These are phyloP conservation scores for Spea bombifrons DNA, from an alignment of 2,113 vertebrate genomes.

Conservation along the genomic window DNA sequence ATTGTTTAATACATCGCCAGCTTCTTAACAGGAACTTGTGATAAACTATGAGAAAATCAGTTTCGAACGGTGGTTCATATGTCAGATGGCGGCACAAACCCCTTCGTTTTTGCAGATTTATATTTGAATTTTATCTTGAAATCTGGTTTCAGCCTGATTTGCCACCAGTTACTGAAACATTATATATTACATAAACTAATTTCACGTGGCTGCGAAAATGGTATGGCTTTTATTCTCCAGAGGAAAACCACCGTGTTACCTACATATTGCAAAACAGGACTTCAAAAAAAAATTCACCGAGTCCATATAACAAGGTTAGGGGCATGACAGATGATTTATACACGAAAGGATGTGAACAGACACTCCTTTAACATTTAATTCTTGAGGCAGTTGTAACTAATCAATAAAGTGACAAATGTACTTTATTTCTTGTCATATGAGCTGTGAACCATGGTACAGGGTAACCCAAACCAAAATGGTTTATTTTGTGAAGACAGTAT, in stretches of 20 bases:
- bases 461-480: no score
- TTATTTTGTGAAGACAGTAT: no score
- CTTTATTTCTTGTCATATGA: slow-evolving; percentile 30
- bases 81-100: neutral
- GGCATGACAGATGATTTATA: slow-evolving; percentile 37
- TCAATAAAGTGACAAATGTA: slow-evolving; percentile 34
- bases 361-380: slow-evolving; percentile 30
- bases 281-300: slow-evolving; percentile 11
- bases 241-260: slow-evolving; percentile 1
- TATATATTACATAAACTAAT: slow-evolving; percentile 35
- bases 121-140: neutral
- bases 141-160: slow-evolving; percentile 18
- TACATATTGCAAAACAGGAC: neutral
- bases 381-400: slow-evolving; percentile 17
- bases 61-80: neutral
- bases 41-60: no score
- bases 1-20: no score
- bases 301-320: slow-evolving; percentile 35
- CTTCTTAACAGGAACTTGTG: no score
- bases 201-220: slow-evolving; percentile 23
- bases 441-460: neutral
- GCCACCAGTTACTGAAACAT: slow-evolving; percentile 11
- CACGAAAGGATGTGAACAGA: slow-evolving; percentile 20
- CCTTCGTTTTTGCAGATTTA: slow-evolving; percentile 17
- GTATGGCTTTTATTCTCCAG: slow-evolving; percentile 25